A percentile compares a stretch with the other conserved stretches of the same genome.
Conservation (phyloP, 2,113 vertebrate species). For the Coracopsis vasa region DNA sequence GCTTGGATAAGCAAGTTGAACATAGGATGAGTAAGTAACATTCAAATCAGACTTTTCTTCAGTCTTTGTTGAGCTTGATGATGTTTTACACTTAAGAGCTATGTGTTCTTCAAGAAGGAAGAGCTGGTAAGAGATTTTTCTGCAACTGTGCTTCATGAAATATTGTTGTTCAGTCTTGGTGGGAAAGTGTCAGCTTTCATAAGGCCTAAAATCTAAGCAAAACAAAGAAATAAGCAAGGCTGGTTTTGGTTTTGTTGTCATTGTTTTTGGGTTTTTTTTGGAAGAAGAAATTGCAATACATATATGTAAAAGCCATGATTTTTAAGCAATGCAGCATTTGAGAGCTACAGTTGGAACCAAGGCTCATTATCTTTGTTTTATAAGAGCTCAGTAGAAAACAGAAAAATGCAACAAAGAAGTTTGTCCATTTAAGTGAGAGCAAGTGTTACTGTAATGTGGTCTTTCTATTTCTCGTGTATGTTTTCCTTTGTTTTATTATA, state of each 20-base stretch:
- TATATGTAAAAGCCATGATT: not conserved
- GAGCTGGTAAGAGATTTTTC: not conserved
- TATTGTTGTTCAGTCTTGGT: not conserved
- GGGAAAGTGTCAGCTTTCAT: not conserved
- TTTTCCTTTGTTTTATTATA: not conserved
- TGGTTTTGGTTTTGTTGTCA: not conserved
- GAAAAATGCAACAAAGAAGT: not conserved
- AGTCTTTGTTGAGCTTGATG: not conserved
- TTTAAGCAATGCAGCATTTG: not conserved
- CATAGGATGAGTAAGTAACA: slow-evolving; percentile 80
- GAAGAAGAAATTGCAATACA: not conserved
- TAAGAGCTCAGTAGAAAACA: not conserved
- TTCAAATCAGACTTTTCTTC: not conserved
- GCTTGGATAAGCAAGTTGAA: slow-evolving; percentile 82
- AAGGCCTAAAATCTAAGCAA: not conserved
- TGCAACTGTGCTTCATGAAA: not conserved
- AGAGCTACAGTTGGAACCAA: not conserved
- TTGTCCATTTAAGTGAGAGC: not conserved
- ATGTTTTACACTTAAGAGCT: not conserved
- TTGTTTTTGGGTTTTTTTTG: not conserved
- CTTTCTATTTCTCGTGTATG: not conserved
- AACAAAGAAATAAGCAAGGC: not conserved
- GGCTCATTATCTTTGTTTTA: not conserved
- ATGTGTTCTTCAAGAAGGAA: not conserved
- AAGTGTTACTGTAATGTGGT: not conserved